Evolutionary conservation across 2,113 vertebrate genomes (phyloP).

Genomic region (Athene cunicularia): DNA sequence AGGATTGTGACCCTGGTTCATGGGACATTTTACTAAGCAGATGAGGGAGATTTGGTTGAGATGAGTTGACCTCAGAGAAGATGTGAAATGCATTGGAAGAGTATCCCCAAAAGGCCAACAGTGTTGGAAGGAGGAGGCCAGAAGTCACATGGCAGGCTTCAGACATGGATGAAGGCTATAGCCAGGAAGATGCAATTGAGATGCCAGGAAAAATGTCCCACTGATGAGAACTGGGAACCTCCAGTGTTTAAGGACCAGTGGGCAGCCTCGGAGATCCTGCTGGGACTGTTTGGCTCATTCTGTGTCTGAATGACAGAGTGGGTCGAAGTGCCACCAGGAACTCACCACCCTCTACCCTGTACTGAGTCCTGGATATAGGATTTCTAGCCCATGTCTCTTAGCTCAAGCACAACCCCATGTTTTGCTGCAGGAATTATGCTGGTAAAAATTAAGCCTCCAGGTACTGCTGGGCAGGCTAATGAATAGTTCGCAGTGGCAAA

Average conservation of each 20-base stretch:
- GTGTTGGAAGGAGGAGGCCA: not conserved
- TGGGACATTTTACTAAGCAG: not conserved
- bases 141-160: not conserved
- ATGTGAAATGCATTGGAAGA: not conserved
- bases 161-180: not conserved
- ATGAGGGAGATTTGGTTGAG: not conserved
- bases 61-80: not conserved
- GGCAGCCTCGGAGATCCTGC: not conserved
- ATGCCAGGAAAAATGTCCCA: not conserved
- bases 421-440: not conserved
- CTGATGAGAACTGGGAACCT: not conserved
- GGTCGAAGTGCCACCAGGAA: not conserved
- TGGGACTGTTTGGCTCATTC: not conserved
- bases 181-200: not conserved
- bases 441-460: not conserved
- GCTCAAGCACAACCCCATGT: not conserved
- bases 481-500: not conserved
- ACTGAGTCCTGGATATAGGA: fast-evolving
- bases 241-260: not conserved
- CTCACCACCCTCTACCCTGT: not conserved
- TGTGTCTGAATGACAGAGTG: not conserved
- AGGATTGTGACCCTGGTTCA: fast-evolving
- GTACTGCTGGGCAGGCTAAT: not conserved
- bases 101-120: not conserved
- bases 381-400: not conserved